These are phyloP conservation scores for Chymomyza fuscimana DNA, from an alignment of 2,888 invertebrate species.

Conservation along the genomic window DNA sequence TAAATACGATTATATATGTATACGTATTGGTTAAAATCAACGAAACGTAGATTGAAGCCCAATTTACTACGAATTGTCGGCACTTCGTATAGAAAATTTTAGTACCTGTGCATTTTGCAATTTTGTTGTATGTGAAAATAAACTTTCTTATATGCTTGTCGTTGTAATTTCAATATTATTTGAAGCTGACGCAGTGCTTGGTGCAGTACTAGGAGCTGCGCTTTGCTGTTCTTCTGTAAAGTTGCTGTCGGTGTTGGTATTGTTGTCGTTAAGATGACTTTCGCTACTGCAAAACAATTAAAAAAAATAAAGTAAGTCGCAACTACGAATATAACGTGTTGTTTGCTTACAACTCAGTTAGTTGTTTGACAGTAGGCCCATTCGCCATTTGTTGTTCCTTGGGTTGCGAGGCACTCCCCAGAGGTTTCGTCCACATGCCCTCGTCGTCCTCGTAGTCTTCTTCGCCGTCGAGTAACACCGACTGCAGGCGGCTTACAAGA, in stretches of 20 bases:
- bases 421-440: constrained; percentile 77
- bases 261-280: constrained; percentile 61
- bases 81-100: neutral
- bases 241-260: constrained; percentile 44
- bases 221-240: constrained; percentile 41
- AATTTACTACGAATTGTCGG: neutral
- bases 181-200: constrained; percentile 17
- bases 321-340: neutral
- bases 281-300: constrained; percentile 28
- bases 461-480: constrained; percentile 65
- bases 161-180: constrained; percentile 58
- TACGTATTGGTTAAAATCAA: constrained; percentile 17
- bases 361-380: constrained; percentile 60
- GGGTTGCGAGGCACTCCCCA: constrained; percentile 51
- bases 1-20: constrained; percentile 25
- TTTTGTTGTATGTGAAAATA: constrained; percentile 6
- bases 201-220: constrained; percentile 30
- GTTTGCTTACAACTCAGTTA: constrained; percentile 62
- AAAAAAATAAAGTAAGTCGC: neutral
- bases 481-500: constrained; percentile 57
- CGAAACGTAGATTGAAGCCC: neutral
- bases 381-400: constrained; percentile 41
- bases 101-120: neutral
- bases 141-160: constrained; percentile 54
- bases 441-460: constrained; percentile 75